phyloP scores from a whole-genome alignment of 1,140 invertebrate genomes.

The Conus ventricosus region DNA sequence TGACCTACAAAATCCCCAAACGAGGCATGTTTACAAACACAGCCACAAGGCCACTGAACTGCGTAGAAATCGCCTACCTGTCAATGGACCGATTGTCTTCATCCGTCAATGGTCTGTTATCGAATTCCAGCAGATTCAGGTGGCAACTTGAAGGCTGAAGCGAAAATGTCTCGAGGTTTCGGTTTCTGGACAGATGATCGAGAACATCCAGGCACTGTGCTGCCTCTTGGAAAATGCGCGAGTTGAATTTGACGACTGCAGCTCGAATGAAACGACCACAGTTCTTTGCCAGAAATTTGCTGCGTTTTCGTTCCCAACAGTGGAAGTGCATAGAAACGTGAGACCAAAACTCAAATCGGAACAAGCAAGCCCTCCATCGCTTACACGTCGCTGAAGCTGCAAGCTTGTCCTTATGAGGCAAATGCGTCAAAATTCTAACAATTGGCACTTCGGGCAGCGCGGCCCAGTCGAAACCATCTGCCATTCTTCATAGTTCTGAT shows the following conservation, averaged over 20 bases:
- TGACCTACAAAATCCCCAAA: slow-evolving; percentile 24
- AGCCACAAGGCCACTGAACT: slow-evolving; percentile 24
- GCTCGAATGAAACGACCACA: slow-evolving; percentile 75
- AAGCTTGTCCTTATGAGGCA: slow-evolving; percentile 78
- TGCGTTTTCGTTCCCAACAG: slow-evolving; percentile 72
- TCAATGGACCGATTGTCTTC: slow-evolving; percentile 51
- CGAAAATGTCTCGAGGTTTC: slow-evolving; percentile 70
- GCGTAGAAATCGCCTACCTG: slow-evolving; percentile 54
- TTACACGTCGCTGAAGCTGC: slow-evolving; percentile 79
- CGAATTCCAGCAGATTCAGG: slow-evolving; percentile 63
- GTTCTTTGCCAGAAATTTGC: slow-evolving; percentile 73
- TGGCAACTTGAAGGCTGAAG: slow-evolving; percentile 74
- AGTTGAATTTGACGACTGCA: slow-evolving; percentile 74
- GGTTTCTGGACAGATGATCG: slow-evolving; percentile 67
- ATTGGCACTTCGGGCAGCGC: slow-evolving; percentile 80
- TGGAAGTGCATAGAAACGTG: slow-evolving; percentile 72
- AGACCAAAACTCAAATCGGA: slow-evolving; percentile 80
- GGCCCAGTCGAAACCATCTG: slow-evolving; percentile 67
- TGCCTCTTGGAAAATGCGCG: slow-evolving; percentile 71
- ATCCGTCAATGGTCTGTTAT: slow-evolving; percentile 24
- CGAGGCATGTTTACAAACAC: slow-evolving; percentile 50
- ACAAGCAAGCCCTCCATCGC: slow-evolving; percentile 80
- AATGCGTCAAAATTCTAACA: slow-evolving; percentile 80
- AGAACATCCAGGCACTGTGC: slow-evolving; percentile 64
- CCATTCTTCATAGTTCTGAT: slow-evolving; percentile 61